phyloP scores from a whole-genome alignment of 2,797 vertebrate genomes.

The Schizopygopsis pylzovi region DNA sequence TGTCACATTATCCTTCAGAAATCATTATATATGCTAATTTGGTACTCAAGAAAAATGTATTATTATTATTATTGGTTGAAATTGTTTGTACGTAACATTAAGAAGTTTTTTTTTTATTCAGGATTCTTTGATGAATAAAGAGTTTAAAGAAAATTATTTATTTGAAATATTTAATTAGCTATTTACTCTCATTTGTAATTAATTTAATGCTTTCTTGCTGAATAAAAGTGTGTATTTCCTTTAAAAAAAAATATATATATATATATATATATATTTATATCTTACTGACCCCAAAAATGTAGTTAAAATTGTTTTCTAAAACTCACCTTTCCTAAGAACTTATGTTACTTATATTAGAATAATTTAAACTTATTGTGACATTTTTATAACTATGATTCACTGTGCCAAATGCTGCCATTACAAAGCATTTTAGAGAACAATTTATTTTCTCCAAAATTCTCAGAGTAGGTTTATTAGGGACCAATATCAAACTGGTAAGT shows the following conservation, averaged over 20 bases:
- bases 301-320: not conserved
- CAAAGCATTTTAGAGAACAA: not conserved
- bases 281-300: not conserved
- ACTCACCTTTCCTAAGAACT: not conserved
- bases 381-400: not conserved
- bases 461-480: not conserved
- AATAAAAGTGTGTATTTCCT: not conserved
- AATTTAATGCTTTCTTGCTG: not conserved
- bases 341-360: not conserved
- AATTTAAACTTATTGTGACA: too few relatives aligned
- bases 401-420: not conserved
- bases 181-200: too few relatives aligned
- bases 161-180: not conserved
- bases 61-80: too few relatives aligned
- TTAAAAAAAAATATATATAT: not conserved
- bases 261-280: not conserved
- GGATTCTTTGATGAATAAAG: too few relatives aligned
- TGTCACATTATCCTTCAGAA: not conserved
- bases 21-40: not conserved
- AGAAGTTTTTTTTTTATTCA: too few relatives aligned
- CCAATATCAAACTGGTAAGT: not conserved
- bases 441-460: not conserved
- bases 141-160: too few relatives aligned
- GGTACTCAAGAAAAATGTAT: too few relatives aligned
- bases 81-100: too few relatives aligned